These are phyloP conservation scores for Carposina sasakii DNA, from an alignment of 1,140 invertebrate species.

Conservation along the genomic window DNA sequence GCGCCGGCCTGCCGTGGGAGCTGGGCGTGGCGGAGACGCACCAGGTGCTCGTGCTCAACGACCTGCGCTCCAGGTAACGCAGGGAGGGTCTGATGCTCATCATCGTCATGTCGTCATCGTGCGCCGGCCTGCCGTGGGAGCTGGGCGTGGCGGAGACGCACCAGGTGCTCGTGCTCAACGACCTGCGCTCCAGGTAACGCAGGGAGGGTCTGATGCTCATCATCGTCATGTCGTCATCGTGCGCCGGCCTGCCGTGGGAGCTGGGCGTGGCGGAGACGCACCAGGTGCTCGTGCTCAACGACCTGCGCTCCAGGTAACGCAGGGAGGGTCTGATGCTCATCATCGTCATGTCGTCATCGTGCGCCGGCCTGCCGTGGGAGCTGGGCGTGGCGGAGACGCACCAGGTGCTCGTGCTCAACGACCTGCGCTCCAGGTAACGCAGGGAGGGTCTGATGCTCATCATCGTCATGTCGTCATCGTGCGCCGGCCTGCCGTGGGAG, in stretches of 20 bases:
- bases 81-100: too few species aligned
- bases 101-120: too few species aligned
- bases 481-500: conserved; percentile 97
- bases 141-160: conserved; percentile 98
- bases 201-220: too few species aligned
- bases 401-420: conserved; percentile 96
- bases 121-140: conserved; percentile 97
- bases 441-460: too few species aligned
- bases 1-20: conserved; percentile 97
- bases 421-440: conserved; percentile 90
- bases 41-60: conserved; percentile 96
- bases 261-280: conserved; percentile 98
- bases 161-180: conserved; percentile 96
- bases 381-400: conserved; percentile 98
- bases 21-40: conserved; percentile 98
- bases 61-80: conserved; percentile 90
- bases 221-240: too few species aligned
- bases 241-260: conserved; percentile 97
- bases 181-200: conserved; percentile 90
- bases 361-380: conserved; percentile 97
- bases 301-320: conserved; percentile 90
- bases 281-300: conserved; percentile 96
- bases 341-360: too few species aligned
- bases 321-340: too few species aligned
- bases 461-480: too few species aligned